Evolutionary conservation across 2,113 vertebrate species (phyloP), one percentile per base, ranked within the genome.

Genomic region (Entelurus aequoreus): DNA sequence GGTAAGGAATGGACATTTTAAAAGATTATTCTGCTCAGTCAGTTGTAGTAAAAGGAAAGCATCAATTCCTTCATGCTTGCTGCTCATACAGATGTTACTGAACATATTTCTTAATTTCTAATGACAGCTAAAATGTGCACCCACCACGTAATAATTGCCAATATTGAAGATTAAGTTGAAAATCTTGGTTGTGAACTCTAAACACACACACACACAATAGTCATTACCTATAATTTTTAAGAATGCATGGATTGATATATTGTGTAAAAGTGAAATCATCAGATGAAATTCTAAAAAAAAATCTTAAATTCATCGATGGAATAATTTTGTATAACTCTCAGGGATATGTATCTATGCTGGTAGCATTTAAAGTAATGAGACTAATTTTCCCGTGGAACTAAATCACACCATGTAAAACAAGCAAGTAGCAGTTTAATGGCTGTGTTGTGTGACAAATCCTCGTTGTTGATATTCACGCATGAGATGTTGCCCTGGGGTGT

Each of bases 381-480:
- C 77, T 69, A 44, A 63, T 69, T 55, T 60, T 56, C 37, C 44
- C 62, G 70, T 71, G 68, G 60, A 79, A 77, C 80, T 82, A 80
- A 83, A 84, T 49, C 61, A 53, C 69, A 69, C 21, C 16, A 71
- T 72, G 66, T 67, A 64, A 73, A 75, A 74, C 77, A 73, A 83
- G 79, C 65, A 84, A 82, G 82, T 68, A 62, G 63, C 62, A 77
- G 74, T 82, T 83, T 78, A 81, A 76, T 80, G 68, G 72, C 78
- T 82, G 66, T 84, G 75, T 53, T 57, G 72, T 76, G 65, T 86
- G 86, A 80, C 81, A 78, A 82, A 88, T 86, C 75, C 80, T 79
- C 52, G 71, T 79, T 85, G 75, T 81, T 80, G 71, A 68, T 84
- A 74, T 88, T 85, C 86, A 78, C 67, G 62, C 72, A 74, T 75